These are phyloP conservation scores for Lingula anatina DNA, from an alignment of 2,888 invertebrate genomes.

Conservation along the genomic window DNA sequence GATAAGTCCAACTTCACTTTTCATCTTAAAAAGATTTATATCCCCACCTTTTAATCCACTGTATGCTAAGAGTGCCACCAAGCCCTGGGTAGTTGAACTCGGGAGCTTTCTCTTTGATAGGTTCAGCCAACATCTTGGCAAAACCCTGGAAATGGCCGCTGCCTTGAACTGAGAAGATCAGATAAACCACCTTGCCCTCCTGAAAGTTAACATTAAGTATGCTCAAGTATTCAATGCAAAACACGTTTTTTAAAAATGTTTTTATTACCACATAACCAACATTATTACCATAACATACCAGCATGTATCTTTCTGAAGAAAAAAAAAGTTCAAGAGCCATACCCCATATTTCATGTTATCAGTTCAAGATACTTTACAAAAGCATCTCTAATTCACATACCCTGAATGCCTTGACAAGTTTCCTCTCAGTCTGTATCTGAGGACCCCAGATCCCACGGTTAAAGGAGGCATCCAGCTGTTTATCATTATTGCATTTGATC, in stretches of 20 bases:
- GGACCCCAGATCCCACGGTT: conserved; percentile 60
- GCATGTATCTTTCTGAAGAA: too few species aligned
- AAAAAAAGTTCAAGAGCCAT: too few species aligned
- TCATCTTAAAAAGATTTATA: background rate
- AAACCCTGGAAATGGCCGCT: conserved; percentile 57
- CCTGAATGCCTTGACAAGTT: conserved; percentile 60
- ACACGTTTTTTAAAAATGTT: too few species aligned
- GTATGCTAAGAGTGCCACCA: conserved; percentile 49
- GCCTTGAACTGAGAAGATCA: conserved; percentile 59
- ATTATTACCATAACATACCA: too few species aligned
- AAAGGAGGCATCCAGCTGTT: conserved; percentile 59
- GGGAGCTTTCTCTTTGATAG: conserved; percentile 41
- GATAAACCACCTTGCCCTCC: conserved; percentile 47
- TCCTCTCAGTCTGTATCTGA: conserved; percentile 61
- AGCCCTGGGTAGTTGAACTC: conserved; percentile 47
- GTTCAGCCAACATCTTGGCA: conserved; percentile 46
- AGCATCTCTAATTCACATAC: conserved; percentile 47
- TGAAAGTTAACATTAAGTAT: too few species aligned
- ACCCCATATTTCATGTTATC: too few species aligned
- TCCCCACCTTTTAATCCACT: conserved; percentile 55
- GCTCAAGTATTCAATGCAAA: too few species aligned
- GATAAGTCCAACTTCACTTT: background rate
- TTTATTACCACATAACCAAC: too few species aligned
- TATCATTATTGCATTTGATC: conserved; percentile 60
- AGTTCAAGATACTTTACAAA: background rate